Conservation (phyloP, 37 sponge, comb jelly and placozoan species). For the Haliclona indistincta region DNA sequence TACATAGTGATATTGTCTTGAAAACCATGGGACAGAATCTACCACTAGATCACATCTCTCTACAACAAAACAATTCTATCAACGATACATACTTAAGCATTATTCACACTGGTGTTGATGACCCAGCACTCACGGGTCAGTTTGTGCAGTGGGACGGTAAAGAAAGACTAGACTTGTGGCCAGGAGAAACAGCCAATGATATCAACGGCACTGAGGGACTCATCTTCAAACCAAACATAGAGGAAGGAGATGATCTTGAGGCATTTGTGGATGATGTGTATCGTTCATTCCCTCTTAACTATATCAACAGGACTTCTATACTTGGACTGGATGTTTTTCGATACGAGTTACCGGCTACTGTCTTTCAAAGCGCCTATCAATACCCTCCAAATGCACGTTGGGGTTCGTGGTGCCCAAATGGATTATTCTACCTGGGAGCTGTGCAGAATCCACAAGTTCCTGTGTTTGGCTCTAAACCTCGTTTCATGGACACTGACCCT, state of each 20-base stretch:
- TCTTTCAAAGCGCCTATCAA: slow-evolving; percentile 42
- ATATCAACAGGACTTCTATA: slow-evolving; percentile 23
- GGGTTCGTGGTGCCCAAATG: slow-evolving; percentile 65
- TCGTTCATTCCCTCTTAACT: slow-evolving; percentile 65
- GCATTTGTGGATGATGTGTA: slow-evolving; percentile 71
- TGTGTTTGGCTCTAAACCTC: slow-evolving; percentile 80
- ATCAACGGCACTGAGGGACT: slow-evolving; percentile 87
- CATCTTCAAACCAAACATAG: slow-evolving; percentile 72
- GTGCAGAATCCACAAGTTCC: slow-evolving; percentile 50
- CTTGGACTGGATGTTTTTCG: slow-evolving; percentile 59
- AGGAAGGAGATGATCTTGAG: slow-evolving; percentile 52
- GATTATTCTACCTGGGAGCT: slow-evolving; percentile 69
- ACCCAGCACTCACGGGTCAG: slow-evolving; percentile 56
- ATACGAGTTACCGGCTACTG: slow-evolving; percentile 27
- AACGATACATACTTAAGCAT: slow-evolving; percentile 41
- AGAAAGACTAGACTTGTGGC: slow-evolving; percentile 26
- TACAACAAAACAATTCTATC: slow-evolving; percentile 56
- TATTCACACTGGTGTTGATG: slow-evolving; percentile 63
- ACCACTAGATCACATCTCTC: slow-evolving; percentile 17
- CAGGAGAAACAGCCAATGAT: slow-evolving; percentile 45
- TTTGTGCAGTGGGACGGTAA: slow-evolving; percentile 72
- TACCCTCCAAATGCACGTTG: slow-evolving; percentile 59
- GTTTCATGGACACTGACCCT: slow-evolving; percentile 81
- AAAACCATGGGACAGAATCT: background rate
- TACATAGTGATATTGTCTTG: slow-evolving; percentile 15